Evolutionary conservation across 2,888 invertebrate species (phyloP).

Genomic region (Spodoptera exigua): DNA sequence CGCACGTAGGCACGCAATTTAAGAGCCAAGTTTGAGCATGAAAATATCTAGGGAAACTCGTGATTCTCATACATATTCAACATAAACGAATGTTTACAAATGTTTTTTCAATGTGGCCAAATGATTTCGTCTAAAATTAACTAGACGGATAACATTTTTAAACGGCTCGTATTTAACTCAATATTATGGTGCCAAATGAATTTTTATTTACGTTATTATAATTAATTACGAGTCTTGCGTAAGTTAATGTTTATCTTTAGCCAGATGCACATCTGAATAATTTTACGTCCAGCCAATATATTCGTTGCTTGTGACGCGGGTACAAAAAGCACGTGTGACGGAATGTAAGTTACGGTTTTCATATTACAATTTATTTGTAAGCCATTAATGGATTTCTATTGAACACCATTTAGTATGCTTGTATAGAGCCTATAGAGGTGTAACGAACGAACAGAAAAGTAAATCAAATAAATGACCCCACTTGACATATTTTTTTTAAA

Average conservation of each 20-base stretch:
- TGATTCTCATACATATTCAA: too few relatives aligned
- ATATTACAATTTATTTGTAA: too few relatives aligned
- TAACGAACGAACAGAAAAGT: too few relatives aligned
- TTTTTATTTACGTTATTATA: slow-evolving; percentile 48
- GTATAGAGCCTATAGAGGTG: too few relatives aligned
- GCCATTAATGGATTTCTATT: too few relatives aligned
- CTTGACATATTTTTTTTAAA: too few relatives aligned
- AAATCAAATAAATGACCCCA: too few relatives aligned
- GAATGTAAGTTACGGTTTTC: slow-evolving; percentile 36
- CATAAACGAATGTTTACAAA: too few relatives aligned
- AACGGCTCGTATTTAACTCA: slow-evolving; percentile 22
- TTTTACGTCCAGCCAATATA: slow-evolving; percentile 46
- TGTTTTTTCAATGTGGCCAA: too few relatives aligned
- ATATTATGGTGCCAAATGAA: slow-evolving; percentile 27
- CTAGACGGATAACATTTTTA: slow-evolving; percentile 17
- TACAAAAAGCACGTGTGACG: slow-evolving; percentile 41
- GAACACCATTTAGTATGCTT: too few relatives aligned
- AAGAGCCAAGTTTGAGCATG: too few relatives aligned
- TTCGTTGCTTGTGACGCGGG: slow-evolving; percentile 44
- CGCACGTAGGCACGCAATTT: neutral
- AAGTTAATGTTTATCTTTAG: slow-evolving; percentile 53
- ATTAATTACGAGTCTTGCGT: slow-evolving; percentile 45
- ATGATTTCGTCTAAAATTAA: neutral
- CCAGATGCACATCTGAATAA: slow-evolving; percentile 48
- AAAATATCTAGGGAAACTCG: too few relatives aligned